Evolutionary conservation across 2,888 invertebrate species (phyloP).

Genomic region (Hydrotaea cyrtoneurina): DNA sequence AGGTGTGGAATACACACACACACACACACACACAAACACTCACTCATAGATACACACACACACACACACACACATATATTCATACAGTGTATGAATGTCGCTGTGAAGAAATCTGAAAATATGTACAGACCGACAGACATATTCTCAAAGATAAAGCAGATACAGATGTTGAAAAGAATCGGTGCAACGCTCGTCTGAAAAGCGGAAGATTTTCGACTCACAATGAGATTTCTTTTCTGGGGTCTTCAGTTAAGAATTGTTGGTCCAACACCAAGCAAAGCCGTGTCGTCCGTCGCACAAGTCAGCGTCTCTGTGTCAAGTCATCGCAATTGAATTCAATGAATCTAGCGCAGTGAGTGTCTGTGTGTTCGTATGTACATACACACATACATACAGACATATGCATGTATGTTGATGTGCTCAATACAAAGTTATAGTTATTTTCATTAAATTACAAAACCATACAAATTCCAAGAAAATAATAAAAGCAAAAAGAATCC

Average conservation of each 20-base stretch:
- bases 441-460: background rate
- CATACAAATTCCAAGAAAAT: background rate
- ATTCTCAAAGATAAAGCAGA: conserved; percentile 27
- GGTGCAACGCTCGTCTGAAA: conserved; percentile 36
- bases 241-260: conserved; percentile 60
- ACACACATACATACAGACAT: too few relatives aligned
- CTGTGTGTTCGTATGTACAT: background rate
- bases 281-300: conserved; percentile 1
- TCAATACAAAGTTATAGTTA: background rate
- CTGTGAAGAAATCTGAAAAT: background rate
- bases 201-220: conserved; percentile 59
- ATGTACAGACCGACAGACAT: background rate
- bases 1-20: background rate
- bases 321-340: background rate
- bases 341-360: background rate
- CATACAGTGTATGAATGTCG: background rate
- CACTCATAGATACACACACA: background rate
- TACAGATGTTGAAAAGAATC: conserved; percentile 45
- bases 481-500: background rate
- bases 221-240: conserved; percentile 48
- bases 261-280: conserved; percentile 44
- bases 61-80: background rate
- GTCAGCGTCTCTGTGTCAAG: background rate
- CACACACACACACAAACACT: background rate
- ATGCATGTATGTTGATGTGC: background rate